A percentile compares a stretch with the other conserved stretches of the same genome.
Conservation (phyloP, 2,888 invertebrate genomes). For the Calameuta pallipes region DNA sequence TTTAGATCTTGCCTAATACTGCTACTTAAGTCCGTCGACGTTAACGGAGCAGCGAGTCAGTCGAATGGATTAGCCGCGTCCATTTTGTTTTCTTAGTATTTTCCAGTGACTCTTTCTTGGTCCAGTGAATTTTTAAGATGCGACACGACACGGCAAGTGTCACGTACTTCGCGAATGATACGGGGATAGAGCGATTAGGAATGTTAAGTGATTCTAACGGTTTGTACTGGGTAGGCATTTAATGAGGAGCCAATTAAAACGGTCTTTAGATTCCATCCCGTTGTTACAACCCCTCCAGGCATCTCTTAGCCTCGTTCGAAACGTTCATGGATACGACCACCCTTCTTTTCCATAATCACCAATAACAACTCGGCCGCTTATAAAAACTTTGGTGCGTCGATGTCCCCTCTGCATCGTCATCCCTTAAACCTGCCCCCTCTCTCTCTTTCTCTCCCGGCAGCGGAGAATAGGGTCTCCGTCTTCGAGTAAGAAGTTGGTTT, state of each 20-base stretch:
- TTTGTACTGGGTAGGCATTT: background rate
- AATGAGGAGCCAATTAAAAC: conserved; percentile 34
- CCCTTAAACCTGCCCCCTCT: conserved; percentile 14
- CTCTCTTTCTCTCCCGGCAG: conserved; percentile 8
- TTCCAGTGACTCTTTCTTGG: background rate
- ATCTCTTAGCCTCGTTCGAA: background rate
- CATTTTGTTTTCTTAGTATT: background rate
- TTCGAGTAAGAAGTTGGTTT: conserved; percentile 62
- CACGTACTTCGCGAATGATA: background rate
- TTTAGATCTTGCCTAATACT: conserved; percentile 52
- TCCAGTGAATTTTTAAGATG: background rate
- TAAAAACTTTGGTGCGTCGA: conserved; percentile 49
- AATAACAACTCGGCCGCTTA: conserved; percentile 59
- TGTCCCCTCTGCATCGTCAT: conserved; percentile 7
- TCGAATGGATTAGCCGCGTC: conserved; percentile 8
- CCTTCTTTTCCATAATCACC: conserved; percentile 52
- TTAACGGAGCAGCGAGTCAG: conserved; percentile 21
- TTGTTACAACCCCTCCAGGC: background rate
- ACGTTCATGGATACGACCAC: background rate
- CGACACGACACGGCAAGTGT: background rate
- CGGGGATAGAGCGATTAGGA: background rate
- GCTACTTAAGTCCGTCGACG: conserved; percentile 18
- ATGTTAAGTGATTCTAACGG: background rate
- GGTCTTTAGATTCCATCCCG: conserved; percentile 22
- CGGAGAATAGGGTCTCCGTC: conserved; percentile 19